phyloP scores from a whole-genome alignment of 2,797 vertebrate genomes.

The Botia almorhae region DNA sequence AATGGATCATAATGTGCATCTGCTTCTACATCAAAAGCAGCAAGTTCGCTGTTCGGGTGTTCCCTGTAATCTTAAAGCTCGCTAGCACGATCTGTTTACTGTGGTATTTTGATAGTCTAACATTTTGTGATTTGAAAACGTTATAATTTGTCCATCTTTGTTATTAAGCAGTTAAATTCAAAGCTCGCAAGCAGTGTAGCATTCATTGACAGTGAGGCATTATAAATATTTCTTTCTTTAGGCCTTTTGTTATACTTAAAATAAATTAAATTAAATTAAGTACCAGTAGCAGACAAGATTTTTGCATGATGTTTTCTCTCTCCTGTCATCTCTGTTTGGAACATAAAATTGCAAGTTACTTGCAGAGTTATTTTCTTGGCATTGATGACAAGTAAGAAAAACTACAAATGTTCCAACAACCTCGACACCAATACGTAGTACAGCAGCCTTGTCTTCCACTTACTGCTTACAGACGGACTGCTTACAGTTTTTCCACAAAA shows the following conservation, averaged over 20 bases:
- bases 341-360: too few species aligned
- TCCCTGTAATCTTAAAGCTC: conserved; percentile 57
- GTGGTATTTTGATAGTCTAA: conserved; percentile 49
- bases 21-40: conserved; percentile 50
- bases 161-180: conserved; percentile 3
- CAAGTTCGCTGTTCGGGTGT: not conserved
- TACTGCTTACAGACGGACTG: too few species aligned
- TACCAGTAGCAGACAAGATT: too few species aligned
- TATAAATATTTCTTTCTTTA: not conserved
- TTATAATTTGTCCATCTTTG: conserved; percentile 35
- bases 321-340: too few species aligned
- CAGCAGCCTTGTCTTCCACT: too few species aligned
- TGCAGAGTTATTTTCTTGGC: too few species aligned
- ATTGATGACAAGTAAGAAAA: too few species aligned
- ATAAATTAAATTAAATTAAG: too few species aligned
- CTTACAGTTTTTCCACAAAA: too few species aligned
- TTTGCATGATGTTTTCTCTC: too few species aligned
- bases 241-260: not conserved
- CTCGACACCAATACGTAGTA: too few species aligned
- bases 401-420: too few species aligned
- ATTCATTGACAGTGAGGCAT: conserved; percentile 4
- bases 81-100: conserved; percentile 43
- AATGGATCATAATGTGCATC: conserved; percentile 41
- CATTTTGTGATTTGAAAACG: conserved; percentile 34
- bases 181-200: not conserved